These are phyloP conservation scores for Lepus timidus DNA, from an alignment of 2,113 vertebrate genomes.

Conservation along the genomic window DNA sequence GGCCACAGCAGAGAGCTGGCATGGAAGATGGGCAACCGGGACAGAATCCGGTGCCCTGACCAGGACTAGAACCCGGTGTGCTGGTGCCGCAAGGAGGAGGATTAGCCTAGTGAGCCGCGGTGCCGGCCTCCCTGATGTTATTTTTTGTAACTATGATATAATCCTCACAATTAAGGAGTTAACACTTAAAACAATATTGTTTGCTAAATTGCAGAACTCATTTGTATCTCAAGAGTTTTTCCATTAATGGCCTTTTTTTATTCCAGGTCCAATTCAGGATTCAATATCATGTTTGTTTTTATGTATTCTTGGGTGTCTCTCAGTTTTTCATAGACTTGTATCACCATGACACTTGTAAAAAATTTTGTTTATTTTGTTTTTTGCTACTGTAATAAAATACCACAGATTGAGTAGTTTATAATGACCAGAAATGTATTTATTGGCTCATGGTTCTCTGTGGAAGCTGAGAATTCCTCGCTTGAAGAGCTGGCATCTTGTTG, in stretches of 20 bases:
- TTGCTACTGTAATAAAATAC: neutral
- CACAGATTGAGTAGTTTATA: too few species aligned
- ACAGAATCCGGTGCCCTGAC: too few species aligned
- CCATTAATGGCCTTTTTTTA: neutral
- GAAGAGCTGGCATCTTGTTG: neutral
- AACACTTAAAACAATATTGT: neutral
- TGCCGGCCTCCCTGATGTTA: neutral
- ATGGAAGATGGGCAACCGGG: too few species aligned
- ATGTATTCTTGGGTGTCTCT: neutral
- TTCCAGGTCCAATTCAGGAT: neutral
- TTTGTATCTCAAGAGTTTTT: neutral
- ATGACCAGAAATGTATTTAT: neutral
- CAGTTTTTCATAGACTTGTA: neutral
- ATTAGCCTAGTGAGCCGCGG: too few species aligned
- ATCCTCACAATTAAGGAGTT: slow-evolving; percentile 25
- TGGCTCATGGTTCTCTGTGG: neutral
- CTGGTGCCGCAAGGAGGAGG: too few species aligned
- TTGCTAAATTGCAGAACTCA: neutral
- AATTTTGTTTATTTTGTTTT: neutral
- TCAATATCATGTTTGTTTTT: neutral
- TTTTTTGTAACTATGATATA: neutral
- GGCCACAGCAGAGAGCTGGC: too few species aligned
- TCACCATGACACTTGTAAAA: neutral
- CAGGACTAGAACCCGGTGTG: too few species aligned
- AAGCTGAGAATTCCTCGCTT: neutral